A percentile compares a stretch with the other conserved stretches of the same genome.
phyloP scores from a whole-genome alignment of 2,113 vertebrate genomes.

The Pangasianodon gigas region DNA sequence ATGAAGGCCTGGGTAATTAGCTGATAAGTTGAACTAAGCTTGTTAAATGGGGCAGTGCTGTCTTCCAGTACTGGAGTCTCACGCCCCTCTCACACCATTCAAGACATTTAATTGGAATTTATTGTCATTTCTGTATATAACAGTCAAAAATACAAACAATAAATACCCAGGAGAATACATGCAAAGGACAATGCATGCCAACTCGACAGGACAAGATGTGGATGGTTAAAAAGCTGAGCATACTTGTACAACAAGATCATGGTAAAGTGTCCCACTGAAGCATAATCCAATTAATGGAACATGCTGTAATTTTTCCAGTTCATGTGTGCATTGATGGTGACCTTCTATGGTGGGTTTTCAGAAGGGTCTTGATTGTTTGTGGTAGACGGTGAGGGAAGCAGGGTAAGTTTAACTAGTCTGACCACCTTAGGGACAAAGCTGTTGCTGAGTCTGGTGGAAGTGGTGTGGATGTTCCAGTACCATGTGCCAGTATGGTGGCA shows the following conservation, averaged over 20 bases:
- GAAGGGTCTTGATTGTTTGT: neutral
- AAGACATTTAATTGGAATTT: neutral
- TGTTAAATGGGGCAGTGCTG: neutral
- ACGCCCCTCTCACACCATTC: neutral
- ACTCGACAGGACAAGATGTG: neutral
- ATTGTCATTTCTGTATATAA: neutral
- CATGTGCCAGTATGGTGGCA: neutral
- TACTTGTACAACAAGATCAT: neutral
- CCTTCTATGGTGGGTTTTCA: neutral
- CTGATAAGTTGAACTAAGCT: neutral
- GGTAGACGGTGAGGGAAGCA: neutral
- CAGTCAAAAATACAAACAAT: neutral
- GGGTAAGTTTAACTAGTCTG: neutral
- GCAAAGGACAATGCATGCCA: neutral
- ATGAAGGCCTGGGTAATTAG: neutral
- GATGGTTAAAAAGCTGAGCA: too few relatives aligned
- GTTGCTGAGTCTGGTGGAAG: neutral
- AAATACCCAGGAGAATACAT: neutral
- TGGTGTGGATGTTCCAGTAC: neutral
- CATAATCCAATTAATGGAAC: neutral
- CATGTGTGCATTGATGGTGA: neutral
- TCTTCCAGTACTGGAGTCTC: neutral
- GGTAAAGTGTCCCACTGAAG: neutral
- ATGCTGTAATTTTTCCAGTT: neutral
- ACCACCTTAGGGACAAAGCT: neutral